A percentile compares a stretch with the other conserved stretches of the same genome.
These are phyloP conservation scores for Plestiodon gilberti DNA, from an alignment of 2,113 vertebrate genomes.

Conservation along the genomic window DNA sequence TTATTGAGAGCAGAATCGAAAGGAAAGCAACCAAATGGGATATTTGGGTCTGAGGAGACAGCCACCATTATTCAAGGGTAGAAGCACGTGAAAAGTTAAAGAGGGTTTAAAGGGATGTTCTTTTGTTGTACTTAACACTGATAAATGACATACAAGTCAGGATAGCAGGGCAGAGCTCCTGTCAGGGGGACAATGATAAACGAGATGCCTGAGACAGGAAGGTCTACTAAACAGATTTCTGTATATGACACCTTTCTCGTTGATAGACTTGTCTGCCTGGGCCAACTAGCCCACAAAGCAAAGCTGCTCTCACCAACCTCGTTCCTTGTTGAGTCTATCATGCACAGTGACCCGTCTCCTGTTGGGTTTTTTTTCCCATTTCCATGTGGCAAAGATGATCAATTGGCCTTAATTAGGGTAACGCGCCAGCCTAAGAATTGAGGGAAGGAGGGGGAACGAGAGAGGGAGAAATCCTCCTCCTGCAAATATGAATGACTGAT, in stretches of 20 bases:
- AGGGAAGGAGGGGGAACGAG: neutral
- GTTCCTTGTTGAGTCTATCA: conserved; percentile 36
- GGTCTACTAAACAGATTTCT: conserved; percentile 69
- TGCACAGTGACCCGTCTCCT: conserved; percentile 16
- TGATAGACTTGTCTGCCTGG: conserved; percentile 67
- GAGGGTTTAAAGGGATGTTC: conserved; percentile 73
- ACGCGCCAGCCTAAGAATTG: conserved; percentile 29
- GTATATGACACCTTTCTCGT: conserved; percentile 68
- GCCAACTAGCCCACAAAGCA: conserved; percentile 33
- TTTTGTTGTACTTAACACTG: conserved; percentile 76
- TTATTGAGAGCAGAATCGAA: conserved; percentile 47
- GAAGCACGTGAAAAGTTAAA: conserved; percentile 73
- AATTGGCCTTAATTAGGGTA: conserved; percentile 50
- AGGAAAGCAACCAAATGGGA: conserved; percentile 54
- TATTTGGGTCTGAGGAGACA: conserved; percentile 67
- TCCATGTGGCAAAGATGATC: conserved; percentile 45
- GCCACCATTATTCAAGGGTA: conserved; percentile 72
- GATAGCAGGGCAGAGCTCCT: conserved; percentile 74
- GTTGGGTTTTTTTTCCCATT: conserved; percentile 49
- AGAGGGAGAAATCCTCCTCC: conserved; percentile 23
- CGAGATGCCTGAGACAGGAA: conserved; percentile 65
- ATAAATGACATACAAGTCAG: conserved; percentile 79
- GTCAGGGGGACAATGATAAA: conserved; percentile 77
- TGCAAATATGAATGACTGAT: conserved; percentile 54
- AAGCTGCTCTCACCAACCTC: conserved; percentile 33